Evolutionary conservation across 2,113 vertebrate genomes (phyloP), one percentile per base, ranked within the genome.

Genomic region (Ursus arctos): DNA sequence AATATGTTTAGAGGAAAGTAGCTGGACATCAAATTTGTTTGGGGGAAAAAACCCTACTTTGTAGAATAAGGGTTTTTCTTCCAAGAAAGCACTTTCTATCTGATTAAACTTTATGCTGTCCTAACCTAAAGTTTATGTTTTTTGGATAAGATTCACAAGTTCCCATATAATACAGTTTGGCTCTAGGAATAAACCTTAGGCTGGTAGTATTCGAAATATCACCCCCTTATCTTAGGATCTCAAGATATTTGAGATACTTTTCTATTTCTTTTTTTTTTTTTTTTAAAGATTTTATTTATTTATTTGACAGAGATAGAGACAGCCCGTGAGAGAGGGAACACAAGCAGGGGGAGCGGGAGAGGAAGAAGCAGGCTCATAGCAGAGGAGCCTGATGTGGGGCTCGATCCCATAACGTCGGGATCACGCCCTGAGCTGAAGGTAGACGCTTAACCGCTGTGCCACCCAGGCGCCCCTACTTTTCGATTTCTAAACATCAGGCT

Each of bases 401-500:
- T 36, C 36, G 36, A 2, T 36, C 36, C 36, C 36, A 36, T 36
- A 36, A 2, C 36, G 36, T 2, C 36, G 2, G 36, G 36, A 36
- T 36, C 36, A 36, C 36, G 36, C 36, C 36, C 36, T 36, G 36
- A 36, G 36, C 36, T 2, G 4, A 40, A 40, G 40, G 40, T 0
- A 40, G 40, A 40, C 40, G 40, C 40, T 40, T 40, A 40, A 40
- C 40, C 40, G 40, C 40, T 40, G 40, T 40, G 40, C 40, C 40
- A 40, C 40, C 40, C 40, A 40, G 40, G 40, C 40, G 4, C 40
- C 40, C 40, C 40, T 65, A 7, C 63, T 77, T 96, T 76, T 15
- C 61, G 82, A 22, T 71, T 95, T 93, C 85, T 94, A 94, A 95
- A 65, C 14, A 82, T 40, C 36, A 80, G 11, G 6, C 33, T 65